Evolutionary conservation across 2,113 vertebrate genomes (phyloP).

Genomic region (Bucco capensis): DNA sequence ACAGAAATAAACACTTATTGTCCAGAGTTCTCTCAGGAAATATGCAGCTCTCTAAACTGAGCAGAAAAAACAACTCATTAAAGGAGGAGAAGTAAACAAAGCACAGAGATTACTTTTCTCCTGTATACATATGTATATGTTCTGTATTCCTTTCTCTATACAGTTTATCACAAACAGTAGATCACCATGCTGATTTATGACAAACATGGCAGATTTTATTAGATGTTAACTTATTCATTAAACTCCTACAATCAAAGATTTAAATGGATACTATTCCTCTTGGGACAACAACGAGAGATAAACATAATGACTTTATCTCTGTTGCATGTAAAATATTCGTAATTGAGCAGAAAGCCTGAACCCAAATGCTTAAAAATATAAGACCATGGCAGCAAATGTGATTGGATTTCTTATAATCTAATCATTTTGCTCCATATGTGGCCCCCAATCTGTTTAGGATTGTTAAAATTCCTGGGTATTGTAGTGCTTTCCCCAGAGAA

Average conservation of each 20-base stretch:
- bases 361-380: constrained; percentile 29
- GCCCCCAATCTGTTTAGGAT: constrained; percentile 66
- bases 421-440: constrained; percentile 61
- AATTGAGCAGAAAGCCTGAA: constrained; percentile 33
- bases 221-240: constrained; percentile 1
- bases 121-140: not conserved
- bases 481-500: constrained; percentile 55
- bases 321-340: not conserved
- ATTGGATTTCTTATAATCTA: constrained; percentile 63
- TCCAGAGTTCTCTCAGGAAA: not conserved
- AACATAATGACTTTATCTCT: not conserved
- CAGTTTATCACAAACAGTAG: not conserved
- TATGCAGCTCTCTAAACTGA: not conserved
- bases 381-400: constrained; percentile 16
- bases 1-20: not conserved
- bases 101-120: not conserved
- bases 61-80: not conserved
- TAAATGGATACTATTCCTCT: not conserved
- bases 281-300: not conserved
- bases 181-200: not conserved
- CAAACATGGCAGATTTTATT: not conserved
- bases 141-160: not conserved
- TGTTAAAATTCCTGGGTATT: constrained; percentile 69
- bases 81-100: not conserved
- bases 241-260: not conserved